Evolutionary conservation across 2,797 vertebrate species (phyloP).

Genomic region (Epinephelus coioides): DNA sequence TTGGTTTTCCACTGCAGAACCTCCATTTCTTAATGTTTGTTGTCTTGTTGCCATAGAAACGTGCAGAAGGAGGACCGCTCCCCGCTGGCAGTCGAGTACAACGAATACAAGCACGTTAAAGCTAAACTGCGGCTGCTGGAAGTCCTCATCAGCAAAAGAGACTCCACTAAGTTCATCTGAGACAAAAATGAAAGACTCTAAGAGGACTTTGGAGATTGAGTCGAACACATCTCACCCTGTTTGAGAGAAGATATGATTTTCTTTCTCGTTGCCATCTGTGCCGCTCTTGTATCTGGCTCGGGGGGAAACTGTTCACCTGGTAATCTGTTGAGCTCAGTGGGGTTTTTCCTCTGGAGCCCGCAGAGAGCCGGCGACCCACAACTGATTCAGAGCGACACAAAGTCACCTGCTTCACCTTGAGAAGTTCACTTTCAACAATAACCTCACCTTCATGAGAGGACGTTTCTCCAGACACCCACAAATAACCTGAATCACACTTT

Average conservation of each 20-base stretch:
- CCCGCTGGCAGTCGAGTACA: slow-evolving; percentile 95
- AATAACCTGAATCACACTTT: slow-evolving; percentile 55
- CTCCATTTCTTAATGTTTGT: slow-evolving; percentile 25
- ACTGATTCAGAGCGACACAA: slow-evolving; percentile 35
- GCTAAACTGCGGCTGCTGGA: slow-evolving; percentile 96
- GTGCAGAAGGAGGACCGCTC: slow-evolving; percentile 97
- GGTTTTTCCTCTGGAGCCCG: slow-evolving; percentile 12
- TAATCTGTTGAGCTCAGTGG: slow-evolving; percentile 24
- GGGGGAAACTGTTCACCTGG: slow-evolving; percentile 23
- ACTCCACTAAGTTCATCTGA: slow-evolving; percentile 86
- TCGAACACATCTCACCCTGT: slow-evolving; percentile 59
- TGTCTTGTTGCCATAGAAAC: slow-evolving; percentile 83
- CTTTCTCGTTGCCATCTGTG: slow-evolving; percentile 38
- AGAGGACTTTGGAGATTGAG: slow-evolving; percentile 38
- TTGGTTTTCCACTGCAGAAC: slow-evolving; percentile 5
- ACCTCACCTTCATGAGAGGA: slow-evolving; percentile 30
- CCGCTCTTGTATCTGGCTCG: slow-evolving; percentile 41
- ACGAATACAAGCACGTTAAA: slow-evolving; percentile 96
- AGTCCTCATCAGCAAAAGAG: slow-evolving; percentile 98
- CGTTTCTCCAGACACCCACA: slow-evolving; percentile 34
- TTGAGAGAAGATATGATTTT: slow-evolving; percentile 34
- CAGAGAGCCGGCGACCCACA: slow-evolving; percentile 15
- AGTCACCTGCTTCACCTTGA: slow-evolving; percentile 28
- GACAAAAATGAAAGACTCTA: slow-evolving; percentile 20
- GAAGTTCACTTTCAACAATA: slow-evolving; percentile 2